Evolutionary conservation across 2,797 vertebrate species (phyloP).

Genomic region (Darevskia nairensis): DNA sequence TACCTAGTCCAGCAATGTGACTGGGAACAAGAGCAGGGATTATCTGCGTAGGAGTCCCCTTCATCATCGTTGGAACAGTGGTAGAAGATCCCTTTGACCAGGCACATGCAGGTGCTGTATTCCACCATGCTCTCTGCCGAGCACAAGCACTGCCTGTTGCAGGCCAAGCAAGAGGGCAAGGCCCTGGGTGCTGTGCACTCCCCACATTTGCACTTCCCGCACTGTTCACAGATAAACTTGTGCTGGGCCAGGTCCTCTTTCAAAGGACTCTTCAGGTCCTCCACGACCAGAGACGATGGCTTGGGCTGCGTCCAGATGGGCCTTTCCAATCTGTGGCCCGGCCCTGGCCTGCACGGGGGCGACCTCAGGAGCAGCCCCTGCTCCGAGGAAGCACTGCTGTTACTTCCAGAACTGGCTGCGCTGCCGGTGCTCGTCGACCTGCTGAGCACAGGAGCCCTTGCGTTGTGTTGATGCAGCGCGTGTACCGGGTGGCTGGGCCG

Average conservation of each 20-base stretch:
- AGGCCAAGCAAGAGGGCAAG: constrained; percentile 91
- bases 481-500: constrained; percentile 78
- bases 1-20: constrained; percentile 95
- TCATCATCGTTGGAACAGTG: constrained; percentile 96
- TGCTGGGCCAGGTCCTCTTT: constrained; percentile 86
- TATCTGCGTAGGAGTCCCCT: constrained; percentile 93
- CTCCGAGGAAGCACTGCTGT: constrained; percentile 91
- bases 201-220: constrained; percentile 94
- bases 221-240: constrained; percentile 94
- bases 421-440: constrained; percentile 94
- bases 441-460: constrained; percentile 86
- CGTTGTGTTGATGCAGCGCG: constrained; percentile 67
- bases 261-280: constrained; percentile 85
- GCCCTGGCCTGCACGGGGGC: constrained; percentile 79
- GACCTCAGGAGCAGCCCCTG: constrained; percentile 90
- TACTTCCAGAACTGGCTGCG: constrained; percentile 92
- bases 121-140: constrained; percentile 94
- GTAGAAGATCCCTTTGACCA: constrained; percentile 97
- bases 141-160: constrained; percentile 93
- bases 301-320: constrained; percentile 92
- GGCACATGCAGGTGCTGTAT: constrained; percentile 96
- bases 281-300: constrained; percentile 79
- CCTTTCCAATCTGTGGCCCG: constrained; percentile 80
- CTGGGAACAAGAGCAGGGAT: constrained; percentile 94
- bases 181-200: constrained; percentile 92